phyloP scores from a whole-genome alignment of 2,888 invertebrate species.

The Caenorhabditis panamensis region DNA sequence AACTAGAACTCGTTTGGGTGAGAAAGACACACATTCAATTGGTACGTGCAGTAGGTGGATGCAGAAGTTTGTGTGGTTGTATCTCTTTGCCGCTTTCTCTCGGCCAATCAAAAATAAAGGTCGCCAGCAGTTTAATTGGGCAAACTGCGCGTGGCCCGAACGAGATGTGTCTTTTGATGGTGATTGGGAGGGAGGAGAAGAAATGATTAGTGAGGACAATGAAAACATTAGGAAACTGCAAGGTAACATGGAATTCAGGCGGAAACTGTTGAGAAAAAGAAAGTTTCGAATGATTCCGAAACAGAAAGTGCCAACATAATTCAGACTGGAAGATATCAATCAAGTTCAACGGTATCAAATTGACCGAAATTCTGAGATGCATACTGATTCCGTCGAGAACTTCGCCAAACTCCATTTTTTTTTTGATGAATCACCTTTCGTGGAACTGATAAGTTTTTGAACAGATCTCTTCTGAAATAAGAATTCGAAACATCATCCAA shows the following conservation, averaged over 20 bases:
- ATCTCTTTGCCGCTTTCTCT: constrained; percentile 24
- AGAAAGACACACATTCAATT: constrained; percentile 33
- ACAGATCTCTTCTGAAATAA: too few species aligned
- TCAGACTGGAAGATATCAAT: too few species aligned
- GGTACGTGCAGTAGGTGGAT: constrained; percentile 27
- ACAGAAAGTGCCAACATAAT: too few species aligned
- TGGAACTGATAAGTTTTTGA: too few species aligned
- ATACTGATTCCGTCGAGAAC: too few species aligned
- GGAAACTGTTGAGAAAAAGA: too few species aligned
- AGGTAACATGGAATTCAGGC: background rate
- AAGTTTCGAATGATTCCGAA: too few species aligned
- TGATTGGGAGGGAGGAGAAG: constrained; percentile 4
- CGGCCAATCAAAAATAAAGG: constrained; percentile 51
- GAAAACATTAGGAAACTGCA: background rate
- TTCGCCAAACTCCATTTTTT: too few species aligned
- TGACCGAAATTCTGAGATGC: too few species aligned
- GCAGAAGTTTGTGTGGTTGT: constrained; percentile 35
- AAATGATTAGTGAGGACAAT: constrained; percentile 25
- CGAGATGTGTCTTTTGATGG: constrained; percentile 35
- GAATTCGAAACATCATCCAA: too few species aligned
- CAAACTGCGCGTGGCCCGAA: constrained; percentile 22
- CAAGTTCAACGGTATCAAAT: too few species aligned
- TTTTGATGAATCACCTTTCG: too few species aligned
- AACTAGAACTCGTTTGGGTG: constrained; percentile 27
- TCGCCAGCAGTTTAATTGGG: constrained; percentile 54